Evolutionary conservation across 2,888 invertebrate species (phyloP).

Genomic region (Heliconius ismenius): DNA sequence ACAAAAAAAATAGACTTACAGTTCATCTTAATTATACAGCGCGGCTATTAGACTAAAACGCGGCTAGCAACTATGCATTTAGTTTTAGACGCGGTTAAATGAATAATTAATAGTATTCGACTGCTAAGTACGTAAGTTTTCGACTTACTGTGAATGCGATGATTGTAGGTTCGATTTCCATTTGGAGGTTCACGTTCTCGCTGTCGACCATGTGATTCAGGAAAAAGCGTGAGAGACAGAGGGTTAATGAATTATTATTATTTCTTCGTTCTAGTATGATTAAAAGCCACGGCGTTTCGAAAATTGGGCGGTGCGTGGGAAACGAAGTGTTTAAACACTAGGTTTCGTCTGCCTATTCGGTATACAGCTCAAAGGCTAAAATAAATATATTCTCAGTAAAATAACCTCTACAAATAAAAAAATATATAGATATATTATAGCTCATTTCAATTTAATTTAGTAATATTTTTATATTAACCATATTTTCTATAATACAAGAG

Average conservation of each 20-base stretch:
- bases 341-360: no score
- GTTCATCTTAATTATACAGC: slow-evolving; percentile 30
- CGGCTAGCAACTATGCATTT: background rate
- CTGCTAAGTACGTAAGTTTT: background rate
- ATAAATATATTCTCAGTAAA: no score
- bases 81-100: background rate
- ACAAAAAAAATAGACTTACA: slow-evolving; percentile 28
- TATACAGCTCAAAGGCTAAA: no score
- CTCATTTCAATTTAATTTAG: background rate
- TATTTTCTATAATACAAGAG: background rate
- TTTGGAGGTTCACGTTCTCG: background rate
- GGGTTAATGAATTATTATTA: no score
- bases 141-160: background rate
- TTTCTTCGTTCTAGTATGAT: no score
- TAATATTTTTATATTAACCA: background rate
- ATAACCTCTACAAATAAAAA: background rate
- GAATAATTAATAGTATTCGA: slow-evolving; percentile 10
- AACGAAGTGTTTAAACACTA: no score
- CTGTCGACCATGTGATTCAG: no score
- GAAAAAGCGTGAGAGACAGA: no score
- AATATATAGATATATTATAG: background rate
- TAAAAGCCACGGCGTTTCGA: no score
- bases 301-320: no score
- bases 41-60: slow-evolving; percentile 31
- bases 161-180: background rate